phyloP scores from a whole-genome alignment of 2,797 vertebrate genomes.

The Gymnodraco acuticeps region DNA sequence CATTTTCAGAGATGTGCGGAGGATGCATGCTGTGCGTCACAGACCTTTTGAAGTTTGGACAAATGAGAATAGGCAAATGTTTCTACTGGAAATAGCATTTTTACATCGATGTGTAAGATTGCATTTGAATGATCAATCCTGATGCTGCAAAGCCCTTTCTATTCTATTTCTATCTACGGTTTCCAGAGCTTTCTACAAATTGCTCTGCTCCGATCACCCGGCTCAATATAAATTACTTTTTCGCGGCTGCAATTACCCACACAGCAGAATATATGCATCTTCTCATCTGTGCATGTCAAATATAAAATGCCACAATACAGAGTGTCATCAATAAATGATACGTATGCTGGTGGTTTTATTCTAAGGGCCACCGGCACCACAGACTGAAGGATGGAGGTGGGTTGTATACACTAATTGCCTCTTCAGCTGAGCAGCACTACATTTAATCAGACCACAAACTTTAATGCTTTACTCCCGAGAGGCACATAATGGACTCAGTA shows the following conservation, averaged over 20 bases:
- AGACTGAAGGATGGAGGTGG: constrained; percentile 61
- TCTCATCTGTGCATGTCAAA: constrained; percentile 45
- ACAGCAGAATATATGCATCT: constrained; percentile 36
- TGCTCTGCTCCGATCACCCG: constrained; percentile 44
- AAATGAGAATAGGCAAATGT: constrained; percentile 37
- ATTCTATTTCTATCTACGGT: no score
- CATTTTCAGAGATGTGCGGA: constrained; percentile 26
- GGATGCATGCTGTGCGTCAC: constrained; percentile 6
- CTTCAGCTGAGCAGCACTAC: constrained; percentile 77
- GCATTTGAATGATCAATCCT: constrained; percentile 36
- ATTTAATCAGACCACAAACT: constrained; percentile 85
- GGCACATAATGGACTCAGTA: constrained; percentile 81
- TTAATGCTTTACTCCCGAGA: constrained; percentile 74
- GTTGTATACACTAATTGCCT: constrained; percentile 80
- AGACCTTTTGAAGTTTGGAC: constrained; percentile 18
- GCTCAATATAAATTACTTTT: constrained; percentile 65
- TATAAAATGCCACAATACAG: constrained; percentile 51
- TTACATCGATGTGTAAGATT: constrained; percentile 11
- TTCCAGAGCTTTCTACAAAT: constrained; percentile 58
- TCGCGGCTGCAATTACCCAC: constrained; percentile 63
- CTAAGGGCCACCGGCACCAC: constrained; percentile 72
- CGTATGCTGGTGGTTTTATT: constrained; percentile 69
- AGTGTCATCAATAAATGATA: constrained; percentile 70
- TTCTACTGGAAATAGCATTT: constrained; percentile 24
- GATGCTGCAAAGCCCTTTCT: constrained; percentile 15